Percentiles rank a stretch among this genome's conserved stretches.
These are phyloP conservation scores for Urocitellus parryii DNA, from an alignment of 2,113 vertebrate species.

Conservation along the genomic window DNA sequence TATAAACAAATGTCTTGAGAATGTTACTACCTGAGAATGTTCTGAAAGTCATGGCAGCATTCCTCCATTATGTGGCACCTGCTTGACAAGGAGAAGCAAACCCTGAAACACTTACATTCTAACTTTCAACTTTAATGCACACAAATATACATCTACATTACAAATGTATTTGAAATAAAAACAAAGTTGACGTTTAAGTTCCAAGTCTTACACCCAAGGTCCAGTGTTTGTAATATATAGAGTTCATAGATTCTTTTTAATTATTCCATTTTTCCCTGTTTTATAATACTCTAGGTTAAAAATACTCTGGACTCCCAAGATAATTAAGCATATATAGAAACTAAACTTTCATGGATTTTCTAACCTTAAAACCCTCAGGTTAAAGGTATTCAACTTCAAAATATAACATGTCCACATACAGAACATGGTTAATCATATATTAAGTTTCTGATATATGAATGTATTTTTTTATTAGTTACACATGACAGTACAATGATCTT, in stretches of 20 bases:
- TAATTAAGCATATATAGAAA: neutral
- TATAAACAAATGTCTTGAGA: conserved; percentile 61
- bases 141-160: neutral
- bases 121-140: neutral
- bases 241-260: neutral
- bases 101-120: neutral
- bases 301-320: neutral
- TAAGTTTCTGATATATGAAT: neutral
- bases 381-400: conserved; percentile 33
- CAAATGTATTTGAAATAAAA: neutral
- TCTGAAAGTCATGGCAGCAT: neutral
- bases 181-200: neutral
- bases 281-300: conserved; percentile 34
- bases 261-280: conserved; percentile 22
- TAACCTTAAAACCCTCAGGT: neutral
- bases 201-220: neutral
- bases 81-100: neutral
- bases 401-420: neutral
- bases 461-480: neutral
- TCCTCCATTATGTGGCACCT: neutral
- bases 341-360: neutral
- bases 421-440: neutral
- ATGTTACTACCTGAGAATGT: neutral
- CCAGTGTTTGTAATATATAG: neutral
- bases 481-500: too few relatives aligned